phyloP scores from a whole-genome alignment of 1,140 invertebrate species.

The Brachionus paranguensis region DNA sequence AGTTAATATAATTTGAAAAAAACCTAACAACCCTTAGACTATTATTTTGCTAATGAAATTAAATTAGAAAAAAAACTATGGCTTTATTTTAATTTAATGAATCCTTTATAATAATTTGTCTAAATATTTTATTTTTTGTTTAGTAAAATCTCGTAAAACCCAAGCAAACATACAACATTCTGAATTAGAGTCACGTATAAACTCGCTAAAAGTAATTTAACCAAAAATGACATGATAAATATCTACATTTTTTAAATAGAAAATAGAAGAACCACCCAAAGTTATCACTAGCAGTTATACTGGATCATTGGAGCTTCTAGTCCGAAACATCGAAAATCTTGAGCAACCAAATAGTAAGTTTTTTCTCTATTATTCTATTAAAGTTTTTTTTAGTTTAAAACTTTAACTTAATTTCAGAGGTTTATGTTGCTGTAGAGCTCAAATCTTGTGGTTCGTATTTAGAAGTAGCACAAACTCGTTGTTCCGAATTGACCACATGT shows the following conservation, averaged over 20 bases:
- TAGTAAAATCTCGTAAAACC: constrained; percentile 39
- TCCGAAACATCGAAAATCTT: constrained; percentile 9
- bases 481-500: constrained; percentile 1
- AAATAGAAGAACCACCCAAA: constrained; percentile 34
- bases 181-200: constrained; percentile 27
- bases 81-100: neutral
- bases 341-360: constrained; percentile 26
- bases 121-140: neutral
- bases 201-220: constrained; percentile 5
- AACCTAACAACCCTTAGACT: neutral
- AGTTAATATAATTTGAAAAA: neutral
- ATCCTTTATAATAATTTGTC: neutral
- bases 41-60: neutral
- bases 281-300: constrained; percentile 25
- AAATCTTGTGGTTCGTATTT: constrained; percentile 38
- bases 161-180: constrained; percentile 4
- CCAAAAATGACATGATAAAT: neutral
- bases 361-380: neutral
- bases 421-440: constrained; percentile 23
- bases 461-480: constrained; percentile 31
- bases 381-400: neutral
- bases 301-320: neutral
- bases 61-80: constrained; percentile 5
- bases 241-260: neutral
- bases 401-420: neutral